Evolutionary conservation across 1,140 invertebrate genomes (phyloP).

Genomic region (Caenorhabditis inopinata): DNA sequence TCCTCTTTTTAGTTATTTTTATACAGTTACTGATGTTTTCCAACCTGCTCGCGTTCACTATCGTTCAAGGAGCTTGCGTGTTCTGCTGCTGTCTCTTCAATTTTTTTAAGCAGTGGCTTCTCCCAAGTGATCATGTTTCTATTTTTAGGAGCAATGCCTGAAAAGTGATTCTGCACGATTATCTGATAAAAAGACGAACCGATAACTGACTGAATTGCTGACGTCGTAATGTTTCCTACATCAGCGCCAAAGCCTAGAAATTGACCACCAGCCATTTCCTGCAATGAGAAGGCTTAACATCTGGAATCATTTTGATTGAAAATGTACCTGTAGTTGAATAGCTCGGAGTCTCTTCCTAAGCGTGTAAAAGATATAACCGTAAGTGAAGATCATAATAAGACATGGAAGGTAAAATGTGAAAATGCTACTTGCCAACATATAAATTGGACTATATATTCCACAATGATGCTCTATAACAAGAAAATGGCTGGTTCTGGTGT

Average conservation of each 20-base stretch:
- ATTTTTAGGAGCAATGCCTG: slow-evolving; percentile 63
- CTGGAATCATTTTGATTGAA: neutral
- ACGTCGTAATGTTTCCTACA: slow-evolving; percentile 62
- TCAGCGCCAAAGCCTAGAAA: slow-evolving; percentile 64
- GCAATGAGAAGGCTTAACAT: slow-evolving; percentile 44
- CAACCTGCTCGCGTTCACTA: slow-evolving; percentile 62
- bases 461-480: slow-evolving; percentile 61
- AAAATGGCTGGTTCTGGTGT: slow-evolving; percentile 51
- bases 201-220: slow-evolving; percentile 64
- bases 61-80: slow-evolving; percentile 63
- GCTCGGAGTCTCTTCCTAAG: slow-evolving; percentile 53
- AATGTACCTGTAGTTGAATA: slow-evolving; percentile 49
- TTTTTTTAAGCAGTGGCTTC: slow-evolving; percentile 63
- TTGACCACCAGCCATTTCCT: slow-evolving; percentile 65
- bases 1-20: neutral
- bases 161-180: neutral
- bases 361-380: slow-evolving; percentile 65
- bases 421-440: slow-evolving; percentile 55
- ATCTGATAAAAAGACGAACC: slow-evolving; percentile 44
- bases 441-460: slow-evolving; percentile 62
- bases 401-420: slow-evolving; percentile 65
- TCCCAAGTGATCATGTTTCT: slow-evolving; percentile 66
- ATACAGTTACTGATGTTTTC: neutral
- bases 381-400: slow-evolving; percentile 63
- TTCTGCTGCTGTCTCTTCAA: slow-evolving; percentile 65